Evolutionary conservation across 2,888 invertebrate species (phyloP).

Genomic region (Hirtodrosophila duncani): DNA sequence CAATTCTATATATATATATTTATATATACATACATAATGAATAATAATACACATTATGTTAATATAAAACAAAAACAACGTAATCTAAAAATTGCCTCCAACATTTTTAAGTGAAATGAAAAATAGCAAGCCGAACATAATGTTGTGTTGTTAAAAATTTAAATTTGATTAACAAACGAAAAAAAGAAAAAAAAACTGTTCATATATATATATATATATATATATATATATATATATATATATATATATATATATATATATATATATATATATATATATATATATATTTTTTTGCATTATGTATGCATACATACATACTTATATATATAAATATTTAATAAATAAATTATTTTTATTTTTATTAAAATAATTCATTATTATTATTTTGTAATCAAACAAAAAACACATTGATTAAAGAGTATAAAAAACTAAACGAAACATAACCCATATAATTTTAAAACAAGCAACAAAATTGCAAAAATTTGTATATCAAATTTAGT

Average conservation of each 20-base stretch:
- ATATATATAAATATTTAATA: conserved; percentile 44
- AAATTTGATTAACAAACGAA: conserved; percentile 20
- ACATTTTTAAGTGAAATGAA: too few relatives aligned
- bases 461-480: conserved; percentile 1
- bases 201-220: conserved; percentile 44
- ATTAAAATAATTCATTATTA: conserved; percentile 54
- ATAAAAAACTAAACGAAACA: conserved; percentile 2
- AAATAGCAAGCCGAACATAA: conserved; percentile 2
- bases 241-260: conserved; percentile 8
- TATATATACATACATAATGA: conserved; percentile 21
- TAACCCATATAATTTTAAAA: too few relatives aligned
- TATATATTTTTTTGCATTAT: conserved; percentile 33
- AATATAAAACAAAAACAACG: too few relatives aligned
- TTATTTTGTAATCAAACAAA: conserved; percentile 62
- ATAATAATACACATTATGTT: conserved; percentile 19
- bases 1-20: conserved; percentile 1
- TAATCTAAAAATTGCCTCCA: too few relatives aligned
- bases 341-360: conserved; percentile 72
- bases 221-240: conserved; percentile 17
- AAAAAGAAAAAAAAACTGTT: conserved; percentile 28
- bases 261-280: conserved; percentile 10
- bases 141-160: conserved; percentile 13
- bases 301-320: conserved; percentile 36
- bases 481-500: conserved; percentile 46
- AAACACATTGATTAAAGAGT: conserved; percentile 27